Conservation (phyloP, 2,888 invertebrate genomes). For the Polydrusus cervinus region DNA sequence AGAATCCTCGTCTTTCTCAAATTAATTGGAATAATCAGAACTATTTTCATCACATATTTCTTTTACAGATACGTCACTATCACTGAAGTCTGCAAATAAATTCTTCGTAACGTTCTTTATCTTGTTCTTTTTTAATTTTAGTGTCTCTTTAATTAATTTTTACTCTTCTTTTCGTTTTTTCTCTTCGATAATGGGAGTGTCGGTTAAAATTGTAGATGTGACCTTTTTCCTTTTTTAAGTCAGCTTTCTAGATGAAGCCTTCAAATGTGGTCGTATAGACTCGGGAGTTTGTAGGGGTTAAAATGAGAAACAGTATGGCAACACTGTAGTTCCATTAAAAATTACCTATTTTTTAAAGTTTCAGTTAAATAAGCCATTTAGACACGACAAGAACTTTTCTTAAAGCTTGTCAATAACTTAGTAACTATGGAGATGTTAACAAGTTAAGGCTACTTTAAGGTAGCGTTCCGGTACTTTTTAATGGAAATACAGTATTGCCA, state of each 20-base stretch:
- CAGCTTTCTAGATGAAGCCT: constrained; percentile 15
- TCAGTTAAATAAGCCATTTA: too few species aligned
- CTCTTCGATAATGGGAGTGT: constrained; percentile 16
- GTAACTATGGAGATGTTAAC: too few species aligned
- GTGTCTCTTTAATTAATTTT: constrained; percentile 4
- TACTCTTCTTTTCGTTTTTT: constrained; percentile 18
- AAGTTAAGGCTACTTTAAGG: too few species aligned
- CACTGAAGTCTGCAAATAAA: constrained; percentile 1
- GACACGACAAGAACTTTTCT: too few species aligned
- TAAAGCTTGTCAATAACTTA: too few species aligned
- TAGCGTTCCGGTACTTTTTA: too few species aligned
- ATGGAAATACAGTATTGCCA: too few species aligned
- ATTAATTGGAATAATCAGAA: constrained; percentile 1
- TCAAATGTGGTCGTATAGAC: constrained; percentile 17
- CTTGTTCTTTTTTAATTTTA: constrained; percentile 2
- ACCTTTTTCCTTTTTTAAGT: constrained; percentile 3
- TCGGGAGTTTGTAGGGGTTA: constrained; percentile 11
- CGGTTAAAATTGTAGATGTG: constrained; percentile 16
- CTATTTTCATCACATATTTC: background rate
- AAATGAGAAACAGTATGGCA: background rate
- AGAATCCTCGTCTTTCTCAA: background rate
- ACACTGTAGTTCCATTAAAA: too few species aligned
- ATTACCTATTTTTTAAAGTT: too few species aligned
- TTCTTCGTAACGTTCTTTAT: background rate
- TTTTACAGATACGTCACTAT: background rate